A percentile compares a stretch with the other conserved stretches of the same genome.
These are phyloP conservation scores for Danionella cerebrum DNA, from an alignment of 2,113 vertebrate genomes.

Conservation along the genomic window DNA sequence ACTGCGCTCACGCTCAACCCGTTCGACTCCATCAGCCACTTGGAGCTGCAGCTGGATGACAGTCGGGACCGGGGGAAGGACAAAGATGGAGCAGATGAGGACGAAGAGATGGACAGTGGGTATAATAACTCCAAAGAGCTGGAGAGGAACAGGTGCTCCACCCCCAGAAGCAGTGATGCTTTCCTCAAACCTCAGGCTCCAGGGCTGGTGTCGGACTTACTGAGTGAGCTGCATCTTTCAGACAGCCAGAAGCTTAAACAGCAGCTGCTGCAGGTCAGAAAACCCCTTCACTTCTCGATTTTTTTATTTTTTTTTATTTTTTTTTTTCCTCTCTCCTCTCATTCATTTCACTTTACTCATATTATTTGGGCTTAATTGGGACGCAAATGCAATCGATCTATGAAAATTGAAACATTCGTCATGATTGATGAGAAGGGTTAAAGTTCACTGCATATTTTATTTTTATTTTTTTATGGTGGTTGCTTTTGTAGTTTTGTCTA, in stretches of 20 bases:
- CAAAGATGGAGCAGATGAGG: constrained; percentile 25
- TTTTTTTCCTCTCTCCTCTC: neutral
- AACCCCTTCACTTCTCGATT: neutral
- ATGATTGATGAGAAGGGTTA: no score
- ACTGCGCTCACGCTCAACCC: constrained; percentile 59
- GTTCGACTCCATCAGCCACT: constrained; percentile 61
- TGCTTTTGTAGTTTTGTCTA: no score
- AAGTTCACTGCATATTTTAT: no score
- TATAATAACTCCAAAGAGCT: constrained; percentile 63
- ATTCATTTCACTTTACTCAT: no score
- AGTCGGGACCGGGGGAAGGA: constrained; percentile 50
- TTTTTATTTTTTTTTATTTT: neutral
- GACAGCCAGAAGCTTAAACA: constrained; percentile 75
- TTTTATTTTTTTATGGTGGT: no score
- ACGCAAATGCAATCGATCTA: no score
- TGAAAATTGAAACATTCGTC: no score
- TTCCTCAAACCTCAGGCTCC: constrained; percentile 68
- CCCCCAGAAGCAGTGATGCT: constrained; percentile 57
- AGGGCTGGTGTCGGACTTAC: constrained; percentile 71
- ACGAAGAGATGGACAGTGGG: constrained; percentile 67
- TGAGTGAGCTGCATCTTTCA: constrained; percentile 74
- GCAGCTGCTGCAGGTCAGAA: constrained; percentile 70
- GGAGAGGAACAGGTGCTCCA: constrained; percentile 56
- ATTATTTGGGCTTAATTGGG: neutral
- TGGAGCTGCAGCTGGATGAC: constrained; percentile 64